Conservation (phyloP, 2,888 invertebrate species). For the Pyrgus malvae region DNA sequence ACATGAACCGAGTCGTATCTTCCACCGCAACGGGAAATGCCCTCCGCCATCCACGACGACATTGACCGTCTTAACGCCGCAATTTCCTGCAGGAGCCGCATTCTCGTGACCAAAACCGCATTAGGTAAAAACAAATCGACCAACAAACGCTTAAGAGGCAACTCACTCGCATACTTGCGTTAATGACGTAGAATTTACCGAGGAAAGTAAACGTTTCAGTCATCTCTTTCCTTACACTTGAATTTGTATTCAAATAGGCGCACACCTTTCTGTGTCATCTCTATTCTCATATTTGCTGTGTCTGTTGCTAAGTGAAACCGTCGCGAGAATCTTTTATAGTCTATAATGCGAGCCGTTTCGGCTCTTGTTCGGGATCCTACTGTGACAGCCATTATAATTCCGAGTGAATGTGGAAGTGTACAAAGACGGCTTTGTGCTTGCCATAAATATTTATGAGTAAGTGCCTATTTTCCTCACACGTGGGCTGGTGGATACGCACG, state of each 20-base stretch:
- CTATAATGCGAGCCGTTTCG: conserved; percentile 73
- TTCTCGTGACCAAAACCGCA: conserved; percentile 50
- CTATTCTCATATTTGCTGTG: conserved; percentile 63
- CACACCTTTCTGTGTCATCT: conserved; percentile 64
- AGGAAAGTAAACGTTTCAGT: conserved; percentile 51
- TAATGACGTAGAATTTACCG: conserved; percentile 34
- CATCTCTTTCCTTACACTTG: conserved; percentile 36
- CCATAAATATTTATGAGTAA: conserved; percentile 79
- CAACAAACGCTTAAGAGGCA: conserved; percentile 41
- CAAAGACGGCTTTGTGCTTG: conserved; percentile 73
- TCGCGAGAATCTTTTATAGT: conserved; percentile 71
- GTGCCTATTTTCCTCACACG: conserved; percentile 74
- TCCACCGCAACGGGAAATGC: conserved; percentile 67
- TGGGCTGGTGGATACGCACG: conserved; percentile 76
- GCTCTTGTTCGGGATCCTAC: conserved; percentile 75
- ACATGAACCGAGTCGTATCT: conserved; percentile 53
- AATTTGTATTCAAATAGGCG: conserved; percentile 35
- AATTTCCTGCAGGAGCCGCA: conserved; percentile 59
- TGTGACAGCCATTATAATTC: conserved; percentile 80
- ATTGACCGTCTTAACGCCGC: conserved; percentile 49
- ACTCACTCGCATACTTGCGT: conserved; percentile 32
- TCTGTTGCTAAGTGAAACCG: conserved; percentile 73
- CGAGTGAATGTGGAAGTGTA: conserved; percentile 73
- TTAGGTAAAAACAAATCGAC: conserved; percentile 44
- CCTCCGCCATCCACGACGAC: conserved; percentile 41